Percentiles rank a stretch among this genome's conserved stretches.
phyloP scores from a whole-genome alignment of 1,140 invertebrate genomes.

The Drosophila pseudoananassae region DNA sequence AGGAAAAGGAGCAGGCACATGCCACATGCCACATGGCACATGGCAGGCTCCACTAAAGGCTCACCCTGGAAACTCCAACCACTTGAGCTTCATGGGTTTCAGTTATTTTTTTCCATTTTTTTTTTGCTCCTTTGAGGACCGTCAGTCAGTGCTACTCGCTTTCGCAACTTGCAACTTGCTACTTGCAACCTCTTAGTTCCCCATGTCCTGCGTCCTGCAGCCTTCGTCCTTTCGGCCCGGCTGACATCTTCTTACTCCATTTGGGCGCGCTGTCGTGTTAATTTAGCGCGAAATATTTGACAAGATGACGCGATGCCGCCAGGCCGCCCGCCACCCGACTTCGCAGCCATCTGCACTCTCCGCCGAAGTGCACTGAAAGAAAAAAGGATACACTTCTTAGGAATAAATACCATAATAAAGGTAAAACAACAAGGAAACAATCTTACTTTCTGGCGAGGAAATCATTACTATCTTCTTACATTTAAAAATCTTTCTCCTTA shows the following conservation, averaged over 20 bases:
- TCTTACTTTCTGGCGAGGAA: no score
- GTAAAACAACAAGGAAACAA: no score
- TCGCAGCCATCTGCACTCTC: constrained; percentile 16
- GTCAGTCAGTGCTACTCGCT: constrained; percentile 14
- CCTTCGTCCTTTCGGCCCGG: constrained; percentile 41
- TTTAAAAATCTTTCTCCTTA: no score
- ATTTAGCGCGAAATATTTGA: constrained; percentile 82
- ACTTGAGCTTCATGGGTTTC: constrained; percentile 56
- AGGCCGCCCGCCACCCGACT: constrained; percentile 16
- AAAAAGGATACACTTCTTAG: not conserved
- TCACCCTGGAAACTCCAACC: constrained; percentile 7
- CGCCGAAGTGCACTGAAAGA: constrained; percentile 1
- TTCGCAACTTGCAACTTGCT: constrained; percentile 26
- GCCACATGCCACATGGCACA: not conserved
- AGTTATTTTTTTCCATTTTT: constrained; percentile 25
- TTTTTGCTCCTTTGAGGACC: constrained; percentile 51
- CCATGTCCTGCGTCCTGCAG: constrained; percentile 6
- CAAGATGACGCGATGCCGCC: constrained; percentile 73
- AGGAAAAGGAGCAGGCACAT: constrained; percentile 17
- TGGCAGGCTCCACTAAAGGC: not conserved
- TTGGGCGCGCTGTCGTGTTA: constrained; percentile 79
- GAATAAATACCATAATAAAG: not conserved
- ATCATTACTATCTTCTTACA: no score
- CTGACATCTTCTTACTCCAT: constrained; percentile 78
- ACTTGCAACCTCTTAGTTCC: constrained; percentile 7